A percentile compares a stretch with the other conserved stretches of the same genome.
Evolutionary conservation across 2,888 invertebrate species (phyloP).

Genomic region (Leucoptera coffeella): DNA sequence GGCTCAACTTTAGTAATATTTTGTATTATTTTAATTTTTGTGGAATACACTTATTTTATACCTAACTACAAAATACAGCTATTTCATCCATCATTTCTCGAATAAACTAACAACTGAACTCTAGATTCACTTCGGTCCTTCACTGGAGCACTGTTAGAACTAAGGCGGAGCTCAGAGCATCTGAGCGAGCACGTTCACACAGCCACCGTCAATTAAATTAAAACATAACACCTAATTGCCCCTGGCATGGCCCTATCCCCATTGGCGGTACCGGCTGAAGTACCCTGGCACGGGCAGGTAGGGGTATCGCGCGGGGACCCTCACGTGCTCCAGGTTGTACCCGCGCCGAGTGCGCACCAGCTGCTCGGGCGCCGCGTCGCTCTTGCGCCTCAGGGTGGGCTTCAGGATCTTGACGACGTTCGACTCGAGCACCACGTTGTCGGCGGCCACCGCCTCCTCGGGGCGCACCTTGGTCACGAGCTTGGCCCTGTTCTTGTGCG

Average conservation of each 20-base stretch:
- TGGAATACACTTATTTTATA: too few relatives aligned
- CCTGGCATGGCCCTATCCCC: slow-evolving; percentile 43
- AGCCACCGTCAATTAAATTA: too few relatives aligned
- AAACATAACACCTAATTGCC: too few relatives aligned
- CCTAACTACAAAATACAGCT: too few relatives aligned
- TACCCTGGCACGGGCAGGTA: slow-evolving; percentile 30
- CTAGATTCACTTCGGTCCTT: too few relatives aligned
- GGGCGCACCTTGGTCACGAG: slow-evolving; percentile 28
- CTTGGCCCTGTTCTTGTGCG: slow-evolving; percentile 32
- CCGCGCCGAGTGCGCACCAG: slow-evolving; percentile 34
- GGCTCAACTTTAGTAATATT: too few relatives aligned
- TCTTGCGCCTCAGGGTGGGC: slow-evolving; percentile 12
- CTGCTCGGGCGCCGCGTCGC: slow-evolving; percentile 14
- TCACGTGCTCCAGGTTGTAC: slow-evolving; percentile 44
- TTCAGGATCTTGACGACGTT: slow-evolving; percentile 31
- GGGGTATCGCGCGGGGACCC: slow-evolving; percentile 41
- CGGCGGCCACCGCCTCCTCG: slow-evolving; percentile 29
- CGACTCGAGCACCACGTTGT: slow-evolving; percentile 38
- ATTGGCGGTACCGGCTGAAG: slow-evolving; percentile 37
- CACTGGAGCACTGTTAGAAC: too few relatives aligned
- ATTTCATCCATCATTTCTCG: too few relatives aligned
- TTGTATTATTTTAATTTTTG: too few relatives aligned
- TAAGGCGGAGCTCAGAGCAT: too few relatives aligned
- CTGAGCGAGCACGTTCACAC: too few relatives aligned
- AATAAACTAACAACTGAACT: too few relatives aligned